phyloP scores from a whole-genome alignment of 2,113 vertebrate genomes.

The Oncorhynchus mykiss region DNA sequence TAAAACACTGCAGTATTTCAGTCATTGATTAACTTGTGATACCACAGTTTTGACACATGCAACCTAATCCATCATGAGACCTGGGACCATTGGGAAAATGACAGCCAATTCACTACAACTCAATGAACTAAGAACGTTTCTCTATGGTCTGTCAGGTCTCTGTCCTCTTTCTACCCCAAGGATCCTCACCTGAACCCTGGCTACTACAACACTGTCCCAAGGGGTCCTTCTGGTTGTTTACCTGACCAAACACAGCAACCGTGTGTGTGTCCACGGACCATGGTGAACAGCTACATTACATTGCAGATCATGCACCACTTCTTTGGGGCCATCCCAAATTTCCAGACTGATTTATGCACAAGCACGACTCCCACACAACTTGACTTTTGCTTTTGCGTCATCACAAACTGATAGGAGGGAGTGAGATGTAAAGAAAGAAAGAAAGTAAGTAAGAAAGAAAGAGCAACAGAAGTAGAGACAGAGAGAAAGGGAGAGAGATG shows the following conservation, averaged over 20 bases:
- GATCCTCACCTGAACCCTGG: neutral
- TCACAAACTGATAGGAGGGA: slow-evolving; percentile 26
- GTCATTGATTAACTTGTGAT: too few relatives aligned
- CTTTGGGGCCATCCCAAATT: slow-evolving; percentile 42
- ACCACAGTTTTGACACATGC: too few relatives aligned
- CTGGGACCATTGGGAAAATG: neutral
- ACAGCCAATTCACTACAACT: neutral
- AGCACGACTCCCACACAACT: slow-evolving; percentile 44
- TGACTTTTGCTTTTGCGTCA: slow-evolving; percentile 51
- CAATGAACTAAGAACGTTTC: neutral
- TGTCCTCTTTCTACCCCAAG: neutral
- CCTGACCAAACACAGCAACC: slow-evolving; percentile 10
- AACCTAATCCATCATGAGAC: neutral
- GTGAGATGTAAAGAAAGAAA: slow-evolving; percentile 6
- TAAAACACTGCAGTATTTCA: too few relatives aligned
- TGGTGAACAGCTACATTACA: slow-evolving; percentile 5
- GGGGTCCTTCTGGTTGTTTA: neutral
- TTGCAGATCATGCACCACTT: slow-evolving; percentile 40
- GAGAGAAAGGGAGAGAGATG: neutral
- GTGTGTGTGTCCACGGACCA: neutral
- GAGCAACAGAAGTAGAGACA: too few relatives aligned
- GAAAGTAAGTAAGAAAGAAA: neutral
- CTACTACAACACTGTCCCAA: neutral
- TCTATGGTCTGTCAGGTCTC: neutral
- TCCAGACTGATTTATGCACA: slow-evolving; percentile 53